These are phyloP conservation scores for Luperina nickerlii DNA, from an alignment of 2,888 invertebrate species.

Conservation along the genomic window DNA sequence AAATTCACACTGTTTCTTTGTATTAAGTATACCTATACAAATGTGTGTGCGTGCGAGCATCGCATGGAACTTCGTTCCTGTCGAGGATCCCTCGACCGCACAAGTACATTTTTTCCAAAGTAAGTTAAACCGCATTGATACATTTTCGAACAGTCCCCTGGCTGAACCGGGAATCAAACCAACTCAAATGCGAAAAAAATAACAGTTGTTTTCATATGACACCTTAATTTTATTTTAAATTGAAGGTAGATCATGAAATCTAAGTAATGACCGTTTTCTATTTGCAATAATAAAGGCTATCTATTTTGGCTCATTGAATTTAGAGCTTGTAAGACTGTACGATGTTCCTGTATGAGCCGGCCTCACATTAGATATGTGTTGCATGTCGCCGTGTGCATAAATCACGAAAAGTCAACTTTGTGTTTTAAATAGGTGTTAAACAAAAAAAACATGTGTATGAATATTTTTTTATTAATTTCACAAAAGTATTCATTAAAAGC, in stretches of 20 bases:
- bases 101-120: no score
- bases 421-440: slow-evolving; percentile 41
- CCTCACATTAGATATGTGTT: not conserved
- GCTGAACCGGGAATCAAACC: not conserved
- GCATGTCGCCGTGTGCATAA: not conserved
- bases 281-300: not conserved
- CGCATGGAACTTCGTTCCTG: no score
- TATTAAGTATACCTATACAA: no score
- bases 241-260: no score
- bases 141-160: not conserved
- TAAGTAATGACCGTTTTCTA: not conserved
- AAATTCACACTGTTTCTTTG: no score
- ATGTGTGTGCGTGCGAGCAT: no score
- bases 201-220: not conserved
- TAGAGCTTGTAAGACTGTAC: not conserved
- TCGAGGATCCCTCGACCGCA: no score
- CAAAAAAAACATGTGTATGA: slow-evolving; percentile 74
- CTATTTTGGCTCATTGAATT: not conserved
- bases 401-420: slow-evolving; percentile 3
- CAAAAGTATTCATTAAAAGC: slow-evolving; percentile 90
- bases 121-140: not conserved
- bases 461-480: slow-evolving; percentile 90
- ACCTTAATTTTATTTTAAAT: not conserved
- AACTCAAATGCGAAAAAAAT: not conserved
- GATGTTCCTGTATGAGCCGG: no score